These are phyloP conservation scores for Onychostruthus taczanowskii DNA, from an alignment of 2,113 vertebrate species.

Conservation along the genomic window DNA sequence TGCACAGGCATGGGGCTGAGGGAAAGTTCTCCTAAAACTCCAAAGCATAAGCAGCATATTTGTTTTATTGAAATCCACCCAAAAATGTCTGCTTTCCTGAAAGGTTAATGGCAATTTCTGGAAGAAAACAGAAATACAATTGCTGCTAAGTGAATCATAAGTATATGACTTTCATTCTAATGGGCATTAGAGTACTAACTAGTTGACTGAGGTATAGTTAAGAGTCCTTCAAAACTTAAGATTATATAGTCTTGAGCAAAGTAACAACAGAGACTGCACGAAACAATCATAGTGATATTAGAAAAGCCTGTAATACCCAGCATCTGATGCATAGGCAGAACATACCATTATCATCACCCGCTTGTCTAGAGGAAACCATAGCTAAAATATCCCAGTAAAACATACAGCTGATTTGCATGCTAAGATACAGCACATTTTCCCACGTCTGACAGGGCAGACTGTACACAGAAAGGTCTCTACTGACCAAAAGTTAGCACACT, in stretches of 20 bases:
- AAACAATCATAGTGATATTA: conserved; percentile 53
- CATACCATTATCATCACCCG: neutral
- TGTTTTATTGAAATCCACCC: conserved; percentile 40
- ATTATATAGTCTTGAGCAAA: conserved; percentile 58
- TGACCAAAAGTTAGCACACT: conserved; percentile 54
- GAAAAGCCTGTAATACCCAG: conserved; percentile 53
- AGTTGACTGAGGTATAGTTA: conserved; percentile 72
- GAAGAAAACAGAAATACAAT: conserved; percentile 56
- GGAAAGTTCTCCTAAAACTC: conserved; percentile 2
- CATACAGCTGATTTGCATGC: conserved; percentile 50
- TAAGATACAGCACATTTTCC: conserved; percentile 51
- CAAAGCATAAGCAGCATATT: neutral
- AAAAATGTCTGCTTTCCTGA: conserved; percentile 27
- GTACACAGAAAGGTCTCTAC: conserved; percentile 31
- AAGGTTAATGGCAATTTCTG: conserved; percentile 55
- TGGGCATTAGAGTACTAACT: conserved; percentile 56
- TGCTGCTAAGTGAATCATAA: conserved; percentile 26
- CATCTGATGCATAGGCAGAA: conserved; percentile 41
- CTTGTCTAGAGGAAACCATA: conserved; percentile 49
- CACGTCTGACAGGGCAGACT: conserved; percentile 42
- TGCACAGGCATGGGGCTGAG: conserved; percentile 21
- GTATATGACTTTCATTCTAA: conserved; percentile 40
- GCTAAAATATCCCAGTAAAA: conserved; percentile 55
- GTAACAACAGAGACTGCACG: conserved; percentile 54
- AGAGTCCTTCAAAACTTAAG: conserved; percentile 70